Percentiles rank a stretch among this genome's conserved stretches.
phyloP scores from a whole-genome alignment of 64 coral and sea anemone genomes.

The Dendrophyllia cribrosa region DNA sequence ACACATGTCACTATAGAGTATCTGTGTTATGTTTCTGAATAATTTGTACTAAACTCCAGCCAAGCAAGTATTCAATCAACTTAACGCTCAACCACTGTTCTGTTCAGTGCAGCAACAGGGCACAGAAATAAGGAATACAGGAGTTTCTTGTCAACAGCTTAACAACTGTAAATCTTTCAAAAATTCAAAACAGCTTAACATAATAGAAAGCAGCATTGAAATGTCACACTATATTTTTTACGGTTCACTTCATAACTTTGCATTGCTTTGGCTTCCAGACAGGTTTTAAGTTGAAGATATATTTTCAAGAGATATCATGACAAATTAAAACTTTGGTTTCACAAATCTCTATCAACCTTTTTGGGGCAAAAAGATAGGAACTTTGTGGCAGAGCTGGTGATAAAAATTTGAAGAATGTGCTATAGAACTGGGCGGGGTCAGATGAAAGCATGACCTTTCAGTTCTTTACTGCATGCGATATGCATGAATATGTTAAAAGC shows the following conservation, averaged over 20 bases:
- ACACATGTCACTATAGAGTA: neutral
- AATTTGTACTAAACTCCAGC: neutral
- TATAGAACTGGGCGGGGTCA: constrained; percentile 41
- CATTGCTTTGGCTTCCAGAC: neutral
- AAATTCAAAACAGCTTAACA: constrained; percentile 17
- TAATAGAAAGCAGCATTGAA: neutral
- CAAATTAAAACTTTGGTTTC: no score
- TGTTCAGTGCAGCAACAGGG: neutral
- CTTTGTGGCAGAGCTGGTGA: neutral
- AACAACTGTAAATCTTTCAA: neutral
- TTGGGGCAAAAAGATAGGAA: no score
- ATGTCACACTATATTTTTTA: constrained; percentile 18
- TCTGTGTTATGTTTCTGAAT: neutral
- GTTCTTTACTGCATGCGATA: neutral
- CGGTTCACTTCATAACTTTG: neutral
- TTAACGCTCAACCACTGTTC: neutral
- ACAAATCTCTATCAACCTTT: no score
- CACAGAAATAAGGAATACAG: neutral
- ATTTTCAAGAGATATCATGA: no score
- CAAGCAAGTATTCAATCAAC: neutral
- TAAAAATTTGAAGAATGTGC: constrained; percentile 18
- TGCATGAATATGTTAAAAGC: constrained; percentile 36
- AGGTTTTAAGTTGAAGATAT: neutral
- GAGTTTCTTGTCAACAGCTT: constrained; percentile 19
- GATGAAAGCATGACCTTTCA: constrained; percentile 5